Evolutionary conservation across 2,797 vertebrate genomes (phyloP).

Genomic region (Iguana delicatissima): DNA sequence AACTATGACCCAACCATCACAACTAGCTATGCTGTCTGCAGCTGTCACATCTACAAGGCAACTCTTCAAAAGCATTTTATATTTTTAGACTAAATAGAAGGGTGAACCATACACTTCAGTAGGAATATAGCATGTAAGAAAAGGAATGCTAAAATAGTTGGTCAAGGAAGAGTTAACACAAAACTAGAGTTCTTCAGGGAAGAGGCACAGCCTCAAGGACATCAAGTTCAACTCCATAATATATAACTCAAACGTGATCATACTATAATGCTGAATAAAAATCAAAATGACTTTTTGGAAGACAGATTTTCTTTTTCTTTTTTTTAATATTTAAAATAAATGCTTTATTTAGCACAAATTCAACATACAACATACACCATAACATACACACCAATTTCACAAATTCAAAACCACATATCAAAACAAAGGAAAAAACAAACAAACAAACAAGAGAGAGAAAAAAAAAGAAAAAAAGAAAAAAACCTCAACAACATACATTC

Average conservation of each 20-base stretch:
- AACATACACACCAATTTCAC: too few relatives aligned
- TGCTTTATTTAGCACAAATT: too few relatives aligned
- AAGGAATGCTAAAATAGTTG: neutral
- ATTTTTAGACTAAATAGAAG: slow-evolving; percentile 6
- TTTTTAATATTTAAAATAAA: too few relatives aligned
- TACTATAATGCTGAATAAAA: neutral
- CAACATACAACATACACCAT: too few relatives aligned
- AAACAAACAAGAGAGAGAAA: too few relatives aligned
- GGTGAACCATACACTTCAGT: neutral
- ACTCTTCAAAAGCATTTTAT: neutral
- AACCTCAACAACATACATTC: too few relatives aligned
- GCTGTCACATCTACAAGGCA: neutral
- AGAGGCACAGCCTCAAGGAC: neutral
- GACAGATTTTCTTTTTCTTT: too few relatives aligned
- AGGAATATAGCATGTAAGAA: neutral
- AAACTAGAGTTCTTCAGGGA: neutral
- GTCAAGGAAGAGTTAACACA: neutral
- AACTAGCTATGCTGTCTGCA: neutral
- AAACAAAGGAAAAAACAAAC: too few relatives aligned
- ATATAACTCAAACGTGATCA: slow-evolving; percentile 3
- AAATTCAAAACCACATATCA: too few relatives aligned
- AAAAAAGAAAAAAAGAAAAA: too few relatives aligned
- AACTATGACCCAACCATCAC: neutral
- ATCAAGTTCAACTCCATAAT: slow-evolving; percentile 2
- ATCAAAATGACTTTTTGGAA: neutral